Percentiles rank a stretch among this genome's conserved stretches.
phyloP scores from a whole-genome alignment of 2,888 invertebrate species.

The Sarcophaga rosellei region DNA sequence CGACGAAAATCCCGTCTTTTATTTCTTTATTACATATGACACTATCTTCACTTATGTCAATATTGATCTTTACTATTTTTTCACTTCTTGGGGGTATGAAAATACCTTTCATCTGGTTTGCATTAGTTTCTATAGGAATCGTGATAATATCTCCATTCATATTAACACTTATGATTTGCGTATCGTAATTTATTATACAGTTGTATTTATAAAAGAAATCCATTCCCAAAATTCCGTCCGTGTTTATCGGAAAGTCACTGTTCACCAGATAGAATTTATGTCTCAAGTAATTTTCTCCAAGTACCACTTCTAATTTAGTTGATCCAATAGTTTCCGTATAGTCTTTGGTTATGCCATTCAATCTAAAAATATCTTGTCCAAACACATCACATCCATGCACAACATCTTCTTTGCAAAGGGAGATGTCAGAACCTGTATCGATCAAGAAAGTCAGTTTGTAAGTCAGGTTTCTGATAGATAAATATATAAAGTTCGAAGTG shows the following conservation, averaged over 20 bases:
- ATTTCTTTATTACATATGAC: slow-evolving; percentile 19
- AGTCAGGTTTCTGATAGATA: neutral
- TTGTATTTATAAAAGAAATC: neutral
- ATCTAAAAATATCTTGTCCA: neutral
- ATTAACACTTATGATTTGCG: neutral
- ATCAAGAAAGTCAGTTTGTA: slow-evolving; percentile 4
- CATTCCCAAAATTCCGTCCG: too few relatives aligned
- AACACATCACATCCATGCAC: too few relatives aligned
- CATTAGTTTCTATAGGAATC: neutral
- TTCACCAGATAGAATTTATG: neutral
- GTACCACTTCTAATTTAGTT: neutral
- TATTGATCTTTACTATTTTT: slow-evolving; percentile 2
- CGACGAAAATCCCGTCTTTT: slow-evolving; percentile 14
- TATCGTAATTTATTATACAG: neutral
- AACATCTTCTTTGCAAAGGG: neutral
- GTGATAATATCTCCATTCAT: neutral
- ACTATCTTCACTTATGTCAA: neutral
- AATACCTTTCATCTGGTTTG: neutral
- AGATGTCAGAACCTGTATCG: neutral
- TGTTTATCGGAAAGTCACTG: too few relatives aligned
- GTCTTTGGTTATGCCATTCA: neutral
- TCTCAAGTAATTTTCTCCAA: neutral
- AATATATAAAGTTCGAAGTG: neutral
- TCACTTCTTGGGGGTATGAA: slow-evolving; percentile 15
- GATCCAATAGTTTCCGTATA: neutral